phyloP scores from a whole-genome alignment of 1,140 invertebrate genomes.

The Drosophila grimshawi region DNA sequence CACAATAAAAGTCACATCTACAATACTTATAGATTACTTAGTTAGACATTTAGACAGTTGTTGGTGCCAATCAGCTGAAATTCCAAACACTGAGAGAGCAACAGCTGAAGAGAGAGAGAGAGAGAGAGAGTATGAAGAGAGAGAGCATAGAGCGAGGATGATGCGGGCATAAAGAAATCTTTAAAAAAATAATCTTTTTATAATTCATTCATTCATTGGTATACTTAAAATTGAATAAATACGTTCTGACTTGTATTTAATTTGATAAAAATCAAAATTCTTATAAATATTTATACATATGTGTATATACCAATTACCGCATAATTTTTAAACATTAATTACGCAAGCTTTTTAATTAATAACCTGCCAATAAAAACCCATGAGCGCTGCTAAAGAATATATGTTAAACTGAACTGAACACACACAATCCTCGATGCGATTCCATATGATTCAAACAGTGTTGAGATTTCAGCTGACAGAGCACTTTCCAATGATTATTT shows the following conservation, averaged over 20 bases:
- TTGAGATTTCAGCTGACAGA: constrained; percentile 14
- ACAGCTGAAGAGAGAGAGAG: background rate
- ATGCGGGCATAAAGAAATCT: no score
- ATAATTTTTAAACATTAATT: background rate
- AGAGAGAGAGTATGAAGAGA: background rate
- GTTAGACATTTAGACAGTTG: constrained; percentile 22
- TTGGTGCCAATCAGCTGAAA: constrained; percentile 7
- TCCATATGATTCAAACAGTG: background rate
- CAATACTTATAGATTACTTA: constrained; percentile 32
- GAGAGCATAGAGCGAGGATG: background rate
- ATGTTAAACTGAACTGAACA: background rate
- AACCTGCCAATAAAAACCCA: no score
- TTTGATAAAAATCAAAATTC: no score
- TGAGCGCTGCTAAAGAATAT: background rate
- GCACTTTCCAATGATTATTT: constrained; percentile 18
- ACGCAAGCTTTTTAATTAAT: background rate
- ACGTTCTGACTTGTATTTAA: no score
- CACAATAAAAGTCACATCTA: constrained; percentile 32
- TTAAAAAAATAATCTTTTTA: no score
- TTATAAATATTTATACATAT: no score
- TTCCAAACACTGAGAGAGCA: constrained; percentile 5
- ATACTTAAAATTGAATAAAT: no score
- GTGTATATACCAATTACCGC: no score
- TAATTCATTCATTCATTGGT: no score
- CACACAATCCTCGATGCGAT: background rate